phyloP scores from a whole-genome alignment of 2,797 vertebrate species.

The Cynodonichthys magdalenae region DNA sequence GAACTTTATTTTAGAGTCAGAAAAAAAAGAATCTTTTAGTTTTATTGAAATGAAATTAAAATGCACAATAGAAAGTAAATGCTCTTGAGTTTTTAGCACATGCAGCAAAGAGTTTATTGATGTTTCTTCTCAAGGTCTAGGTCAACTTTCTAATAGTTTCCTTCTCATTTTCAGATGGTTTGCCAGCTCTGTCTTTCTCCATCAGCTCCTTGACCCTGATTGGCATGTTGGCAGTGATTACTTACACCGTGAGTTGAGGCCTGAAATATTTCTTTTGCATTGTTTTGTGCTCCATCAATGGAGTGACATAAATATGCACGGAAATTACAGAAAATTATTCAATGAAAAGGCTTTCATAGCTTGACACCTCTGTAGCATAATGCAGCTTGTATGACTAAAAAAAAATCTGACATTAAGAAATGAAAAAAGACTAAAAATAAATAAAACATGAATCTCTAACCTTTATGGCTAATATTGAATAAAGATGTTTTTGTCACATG shows the following conservation, averaged over 20 bases:
- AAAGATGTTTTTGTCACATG: neutral
- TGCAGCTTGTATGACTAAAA: neutral
- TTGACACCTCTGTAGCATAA: conserved; percentile 4
- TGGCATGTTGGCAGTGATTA: conserved; percentile 98
- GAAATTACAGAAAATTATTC: conserved; percentile 42
- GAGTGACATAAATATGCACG: conserved; percentile 26
- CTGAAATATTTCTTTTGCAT: conserved; percentile 40
- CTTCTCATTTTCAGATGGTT: conserved; percentile 86
- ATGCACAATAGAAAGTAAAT: conserved; percentile 2
- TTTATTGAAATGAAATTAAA: conserved; percentile 20
- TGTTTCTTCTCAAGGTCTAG: conserved; percentile 30
- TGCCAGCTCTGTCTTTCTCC: conserved; percentile 94
- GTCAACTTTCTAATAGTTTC: conserved; percentile 42
- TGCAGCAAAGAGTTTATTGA: neutral
- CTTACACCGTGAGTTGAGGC: conserved; percentile 93
- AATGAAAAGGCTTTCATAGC: conserved; percentile 27
- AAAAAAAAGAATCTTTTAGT: conserved; percentile 5
- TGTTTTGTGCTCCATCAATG: conserved; percentile 33
- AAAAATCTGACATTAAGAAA: conserved; percentile 5
- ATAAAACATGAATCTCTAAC: neutral
- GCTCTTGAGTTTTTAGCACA: conserved; percentile 2
- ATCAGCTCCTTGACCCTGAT: conserved; percentile 98
- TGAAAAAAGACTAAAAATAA: neutral
- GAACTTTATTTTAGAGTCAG: neutral
- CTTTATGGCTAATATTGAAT: neutral